These are phyloP conservation scores for Nephila pilipes DNA, from an alignment of 1,140 invertebrate species.

Conservation along the genomic window DNA sequence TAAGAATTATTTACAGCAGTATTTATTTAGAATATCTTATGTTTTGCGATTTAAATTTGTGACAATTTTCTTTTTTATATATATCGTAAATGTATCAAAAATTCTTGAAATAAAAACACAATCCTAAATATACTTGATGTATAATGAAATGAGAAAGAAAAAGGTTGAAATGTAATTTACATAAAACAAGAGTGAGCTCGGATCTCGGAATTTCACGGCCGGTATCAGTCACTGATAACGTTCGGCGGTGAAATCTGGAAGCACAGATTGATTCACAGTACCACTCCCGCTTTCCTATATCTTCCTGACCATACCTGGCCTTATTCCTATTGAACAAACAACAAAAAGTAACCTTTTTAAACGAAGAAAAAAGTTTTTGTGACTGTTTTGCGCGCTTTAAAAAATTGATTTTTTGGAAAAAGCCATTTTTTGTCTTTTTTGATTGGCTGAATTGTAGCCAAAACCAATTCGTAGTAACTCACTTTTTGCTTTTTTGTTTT, in stretches of 20 bases:
- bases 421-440: slow-evolving; percentile 76
- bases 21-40: no score
- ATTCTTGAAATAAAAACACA: no score
- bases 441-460: slow-evolving; percentile 73
- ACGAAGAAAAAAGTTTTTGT: slow-evolving; percentile 61
- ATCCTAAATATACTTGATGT: no score
- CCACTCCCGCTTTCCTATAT: slow-evolving; percentile 38
- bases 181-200: neutral
- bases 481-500: slow-evolving; percentile 76
- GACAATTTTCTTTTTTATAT: no score
- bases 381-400: slow-evolving; percentile 67
- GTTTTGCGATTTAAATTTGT: no score
- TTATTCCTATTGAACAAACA: slow-evolving; percentile 36
- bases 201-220: slow-evolving; percentile 10
- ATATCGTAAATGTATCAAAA: no score
- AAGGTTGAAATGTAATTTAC: no score
- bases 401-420: slow-evolving; percentile 58
- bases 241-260: neutral
- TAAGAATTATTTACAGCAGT: no score
- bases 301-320: slow-evolving; percentile 55
- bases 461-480: slow-evolving; percentile 68
- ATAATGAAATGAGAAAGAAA: no score
- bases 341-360: slow-evolving; percentile 58
- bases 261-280: neutral
- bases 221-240: neutral